A percentile compares a stretch with the other conserved stretches of the same genome.
phyloP scores from a whole-genome alignment of 23 tunicate species.

The Oikopleura dioica region DNA sequence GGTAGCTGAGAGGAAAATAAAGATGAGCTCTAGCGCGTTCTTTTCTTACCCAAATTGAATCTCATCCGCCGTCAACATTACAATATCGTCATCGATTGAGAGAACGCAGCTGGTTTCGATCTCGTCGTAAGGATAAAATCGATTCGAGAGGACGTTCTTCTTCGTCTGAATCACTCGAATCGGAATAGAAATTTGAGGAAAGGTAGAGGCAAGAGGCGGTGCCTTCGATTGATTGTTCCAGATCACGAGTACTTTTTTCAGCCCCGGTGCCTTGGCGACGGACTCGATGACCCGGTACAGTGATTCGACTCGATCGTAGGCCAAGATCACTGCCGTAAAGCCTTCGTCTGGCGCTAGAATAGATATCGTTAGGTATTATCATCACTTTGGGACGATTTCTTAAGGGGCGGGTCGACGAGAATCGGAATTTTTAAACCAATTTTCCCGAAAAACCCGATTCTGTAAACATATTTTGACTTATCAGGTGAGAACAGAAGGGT shows the following conservation, averaged over 20 bases:
- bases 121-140: slow-evolving; percentile 60
- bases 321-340: slow-evolving; percentile 67
- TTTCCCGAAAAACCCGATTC: no score
- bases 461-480: no score
- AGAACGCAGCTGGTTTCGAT: slow-evolving; percentile 71
- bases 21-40: background rate
- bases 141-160: background rate
- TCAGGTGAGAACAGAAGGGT: no score
- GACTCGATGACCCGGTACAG: slow-evolving; percentile 32
- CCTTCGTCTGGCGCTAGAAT: slow-evolving; percentile 15
- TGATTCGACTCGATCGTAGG: slow-evolving; percentile 61
- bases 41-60: slow-evolving; percentile 68
- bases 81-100: slow-evolving; percentile 85
- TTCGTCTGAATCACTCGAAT: background rate
- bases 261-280: slow-evolving; percentile 49
- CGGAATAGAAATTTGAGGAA: background rate
- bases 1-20: background rate
- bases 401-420: no score
- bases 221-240: slow-evolving; percentile 83
- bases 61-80: slow-evolving; percentile 82
- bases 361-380: background rate
- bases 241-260: slow-evolving; percentile 36
- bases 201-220: slow-evolving; percentile 20
- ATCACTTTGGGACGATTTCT: background rate
- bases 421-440: no score